phyloP scores from a whole-genome alignment of 2,797 vertebrate genomes.

The Orientallactaga sibirica region DNA sequence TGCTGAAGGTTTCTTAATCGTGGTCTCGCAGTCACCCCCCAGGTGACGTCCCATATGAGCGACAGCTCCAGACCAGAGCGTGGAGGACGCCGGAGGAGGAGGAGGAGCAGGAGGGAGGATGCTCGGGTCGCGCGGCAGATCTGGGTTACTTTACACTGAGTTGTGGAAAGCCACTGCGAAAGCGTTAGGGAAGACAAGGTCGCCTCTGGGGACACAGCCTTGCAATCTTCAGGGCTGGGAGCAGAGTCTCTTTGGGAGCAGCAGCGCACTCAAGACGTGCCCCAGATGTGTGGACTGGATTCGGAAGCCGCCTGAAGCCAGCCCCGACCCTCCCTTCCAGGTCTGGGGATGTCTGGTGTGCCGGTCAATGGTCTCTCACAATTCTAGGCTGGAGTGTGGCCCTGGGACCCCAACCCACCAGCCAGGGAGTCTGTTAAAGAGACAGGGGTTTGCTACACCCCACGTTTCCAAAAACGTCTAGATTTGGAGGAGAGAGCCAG shows the following conservation, averaged over 20 bases:
- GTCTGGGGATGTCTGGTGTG: too few species aligned
- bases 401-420: not conserved
- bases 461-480: not conserved
- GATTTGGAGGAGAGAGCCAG: not conserved
- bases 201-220: not conserved
- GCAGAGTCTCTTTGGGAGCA: not conserved
- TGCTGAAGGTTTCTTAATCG: conserved; percentile 66
- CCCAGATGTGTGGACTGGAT: not conserved
- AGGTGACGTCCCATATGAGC: conserved; percentile 73
- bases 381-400: not conserved
- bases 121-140: not conserved
- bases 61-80: conserved; percentile 55
- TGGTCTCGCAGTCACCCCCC: conserved; percentile 54
- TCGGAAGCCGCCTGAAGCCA: not conserved
- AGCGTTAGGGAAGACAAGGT: conserved; percentile 33
- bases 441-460: not conserved
- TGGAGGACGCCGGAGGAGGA: conserved; percentile 8
- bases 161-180: not conserved
- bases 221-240: not conserved
- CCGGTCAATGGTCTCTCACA: not conserved
- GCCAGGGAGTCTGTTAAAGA: not conserved
- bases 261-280: not conserved
- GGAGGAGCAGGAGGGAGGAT: not conserved
- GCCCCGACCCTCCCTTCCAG: accelerated
- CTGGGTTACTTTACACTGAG: conserved; percentile 7